These are phyloP conservation scores for Apotomis turbidana DNA, from an alignment of 2,888 invertebrate genomes.

Conservation along the genomic window DNA sequence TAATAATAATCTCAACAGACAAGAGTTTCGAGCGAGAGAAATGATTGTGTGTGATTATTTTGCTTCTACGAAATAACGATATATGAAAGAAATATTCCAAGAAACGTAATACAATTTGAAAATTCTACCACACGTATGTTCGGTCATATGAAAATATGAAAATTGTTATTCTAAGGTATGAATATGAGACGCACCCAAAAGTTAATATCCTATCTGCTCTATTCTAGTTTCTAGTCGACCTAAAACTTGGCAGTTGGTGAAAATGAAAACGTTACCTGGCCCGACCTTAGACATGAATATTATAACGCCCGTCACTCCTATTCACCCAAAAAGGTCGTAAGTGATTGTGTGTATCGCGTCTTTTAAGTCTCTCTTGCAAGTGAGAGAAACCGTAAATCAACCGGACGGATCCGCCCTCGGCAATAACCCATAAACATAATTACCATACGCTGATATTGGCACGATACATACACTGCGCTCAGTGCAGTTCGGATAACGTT, in stretches of 20 bases:
- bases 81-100: too few relatives aligned
- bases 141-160: too few relatives aligned
- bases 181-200: too few relatives aligned
- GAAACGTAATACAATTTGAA: too few relatives aligned
- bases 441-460: conserved; percentile 27
- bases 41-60: too few relatives aligned
- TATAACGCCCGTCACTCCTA: not conserved
- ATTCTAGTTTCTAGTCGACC: not conserved
- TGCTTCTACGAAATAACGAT: too few relatives aligned
- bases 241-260: not conserved
- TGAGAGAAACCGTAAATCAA: conserved; percentile 24
- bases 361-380: not conserved
- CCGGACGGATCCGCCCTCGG: conserved; percentile 27
- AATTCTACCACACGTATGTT: too few relatives aligned
- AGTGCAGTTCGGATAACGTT: too few relatives aligned
- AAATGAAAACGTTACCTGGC: conserved; percentile 7
- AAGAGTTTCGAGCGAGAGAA: too few relatives aligned
- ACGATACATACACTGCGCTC: not conserved
- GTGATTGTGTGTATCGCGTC: not conserved
- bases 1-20: too few relatives aligned
- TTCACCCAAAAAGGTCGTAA: not conserved
- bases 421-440: conserved; percentile 38
- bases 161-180: too few relatives aligned
- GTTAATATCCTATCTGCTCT: too few relatives aligned
- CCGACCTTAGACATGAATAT: conserved; percentile 22